These are phyloP conservation scores for Drosophila lacteicornis DNA, from an alignment of 1,140 invertebrate genomes.

Conservation along the genomic window DNA sequence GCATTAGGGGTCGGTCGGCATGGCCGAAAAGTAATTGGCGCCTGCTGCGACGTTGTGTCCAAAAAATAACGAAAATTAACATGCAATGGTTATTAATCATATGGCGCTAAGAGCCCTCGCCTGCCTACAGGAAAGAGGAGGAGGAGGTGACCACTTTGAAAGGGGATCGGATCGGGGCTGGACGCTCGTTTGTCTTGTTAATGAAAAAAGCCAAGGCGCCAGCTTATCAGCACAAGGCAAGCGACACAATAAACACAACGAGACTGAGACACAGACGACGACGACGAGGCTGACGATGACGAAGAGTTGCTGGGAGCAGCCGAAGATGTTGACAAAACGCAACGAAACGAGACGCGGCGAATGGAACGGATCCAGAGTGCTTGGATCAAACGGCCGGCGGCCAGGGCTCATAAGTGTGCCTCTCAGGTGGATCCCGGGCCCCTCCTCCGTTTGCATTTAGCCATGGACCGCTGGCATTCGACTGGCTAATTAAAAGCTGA, in stretches of 20 bases:
- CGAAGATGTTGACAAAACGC: conserved; percentile 77
- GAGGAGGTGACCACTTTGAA: conserved; percentile 23
- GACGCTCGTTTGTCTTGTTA: conserved; percentile 79
- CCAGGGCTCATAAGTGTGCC: conserved; percentile 68
- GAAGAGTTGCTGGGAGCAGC: conserved; percentile 20
- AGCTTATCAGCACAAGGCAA: conserved; percentile 79
- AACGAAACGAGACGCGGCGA: conserved; percentile 29
- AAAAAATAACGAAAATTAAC: conserved; percentile 64
- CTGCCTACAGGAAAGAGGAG: background rate
- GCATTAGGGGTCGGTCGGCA: conserved; percentile 26
- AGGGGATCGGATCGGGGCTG: conserved; percentile 30
- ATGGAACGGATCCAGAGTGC: conserved; percentile 13
- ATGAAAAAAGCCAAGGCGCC: conserved; percentile 84
- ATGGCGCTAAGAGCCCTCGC: conserved; percentile 51
- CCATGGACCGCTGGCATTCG: conserved; percentile 29
- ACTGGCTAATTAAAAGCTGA: conserved; percentile 79
- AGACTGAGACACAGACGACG: conserved; percentile 18
- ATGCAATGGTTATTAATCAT: conserved; percentile 81
- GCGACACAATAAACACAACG: conserved; percentile 71
- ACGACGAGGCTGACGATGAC: conserved; percentile 13
- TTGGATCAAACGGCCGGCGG: conserved; percentile 38
- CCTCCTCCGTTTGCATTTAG: conserved; percentile 1
- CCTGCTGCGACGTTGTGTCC: conserved; percentile 59
- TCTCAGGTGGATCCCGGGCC: conserved; percentile 21
- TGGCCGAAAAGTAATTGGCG: conserved; percentile 68